Evolutionary conservation across 2,797 vertebrate genomes (phyloP), one percentile per base, ranked within the genome.

Genomic region (Lithobates pipiens): DNA sequence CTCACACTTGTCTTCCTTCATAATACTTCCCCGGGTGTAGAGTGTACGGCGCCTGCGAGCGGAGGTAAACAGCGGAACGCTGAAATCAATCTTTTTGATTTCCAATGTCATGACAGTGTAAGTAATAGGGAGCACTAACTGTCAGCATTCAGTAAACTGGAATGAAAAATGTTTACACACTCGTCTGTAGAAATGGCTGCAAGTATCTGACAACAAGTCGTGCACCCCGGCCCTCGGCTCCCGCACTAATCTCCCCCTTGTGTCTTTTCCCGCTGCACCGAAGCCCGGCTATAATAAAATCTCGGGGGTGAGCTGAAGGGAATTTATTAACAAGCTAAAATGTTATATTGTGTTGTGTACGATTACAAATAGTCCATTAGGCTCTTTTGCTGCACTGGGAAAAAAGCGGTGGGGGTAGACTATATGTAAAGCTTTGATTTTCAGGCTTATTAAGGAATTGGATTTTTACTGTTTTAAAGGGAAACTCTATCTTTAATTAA

Each of bases 101-200:
- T 91, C 80, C 88, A 89, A 91, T 88, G 88, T 90, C 90, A 86
- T 0, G 57, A 87, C 83, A 89, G 90, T 90, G 92, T 90, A 91
- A 90, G 88, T 90, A 88, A 92, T 90, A 88, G 86, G 91, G 85
- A 80, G 88, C 89, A 91, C 90, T 89, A 88, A 89, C 77, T 90
- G 88, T 89, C 90, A 91, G 89, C 84, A 82, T 89, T 88, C 90
- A 91, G 54, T 32, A 88, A 93, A 90, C 0, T 36, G 89, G 77
- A 89, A 85, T 6, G 1, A 90, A 89, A 91, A 91, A 90, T 89
- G 90, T 91, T 93, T 93, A 92, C 88, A 90, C 87, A 85, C 90
- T 89, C 65, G 87, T 77, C 81, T 92, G 89, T 89, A 88, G 88
- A 91, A 81, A 86, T 91, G 67, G 57, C 75, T 79, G 25, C 39